Percentiles rank a stretch among this genome's conserved stretches.
Conservation (phyloP, 2,113 vertebrate species). For the Trichomycterus rosablanca region DNA sequence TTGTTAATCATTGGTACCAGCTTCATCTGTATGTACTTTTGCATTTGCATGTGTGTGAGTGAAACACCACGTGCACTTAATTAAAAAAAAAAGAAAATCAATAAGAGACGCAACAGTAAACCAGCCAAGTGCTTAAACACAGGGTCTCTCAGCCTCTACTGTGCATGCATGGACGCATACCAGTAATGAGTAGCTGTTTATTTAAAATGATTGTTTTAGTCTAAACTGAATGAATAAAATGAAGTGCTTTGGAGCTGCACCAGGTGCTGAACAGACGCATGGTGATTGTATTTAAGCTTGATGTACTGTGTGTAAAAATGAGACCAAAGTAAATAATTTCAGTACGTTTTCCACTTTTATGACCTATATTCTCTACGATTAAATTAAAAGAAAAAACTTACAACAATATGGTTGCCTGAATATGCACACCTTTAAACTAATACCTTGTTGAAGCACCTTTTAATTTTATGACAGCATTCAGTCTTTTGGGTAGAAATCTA, state of each 20-base stretch:
- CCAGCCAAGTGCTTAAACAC: background rate
- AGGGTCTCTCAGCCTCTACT: background rate
- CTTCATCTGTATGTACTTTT: slow-evolving; percentile 12
- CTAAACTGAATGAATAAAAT: slow-evolving; percentile 4
- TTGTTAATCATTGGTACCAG: background rate
- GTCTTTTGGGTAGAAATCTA: too few species aligned
- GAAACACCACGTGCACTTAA: too few species aligned
- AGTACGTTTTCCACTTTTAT: too few species aligned
- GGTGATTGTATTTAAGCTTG: background rate
- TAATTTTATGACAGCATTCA: too few species aligned
- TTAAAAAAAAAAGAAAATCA: slow-evolving; percentile 12
- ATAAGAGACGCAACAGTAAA: background rate
- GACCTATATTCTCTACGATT: too few species aligned
- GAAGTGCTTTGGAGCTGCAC: background rate
- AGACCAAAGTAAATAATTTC: too few species aligned
- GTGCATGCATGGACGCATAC: background rate
- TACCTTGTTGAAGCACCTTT: too few species aligned
- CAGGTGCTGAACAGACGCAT: background rate
- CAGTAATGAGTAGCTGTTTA: slow-evolving; percentile 11
- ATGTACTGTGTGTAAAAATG: too few species aligned
- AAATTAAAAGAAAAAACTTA: too few species aligned
- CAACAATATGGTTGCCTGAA: too few species aligned
- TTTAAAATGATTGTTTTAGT: slow-evolving; percentile 21
- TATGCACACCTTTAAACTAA: too few species aligned
- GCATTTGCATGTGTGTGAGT: slow-evolving; percentile 1